Conservation (phyloP, 53 echinoderm and acorn worm genomes). For the Astropecten irregularis region DNA sequence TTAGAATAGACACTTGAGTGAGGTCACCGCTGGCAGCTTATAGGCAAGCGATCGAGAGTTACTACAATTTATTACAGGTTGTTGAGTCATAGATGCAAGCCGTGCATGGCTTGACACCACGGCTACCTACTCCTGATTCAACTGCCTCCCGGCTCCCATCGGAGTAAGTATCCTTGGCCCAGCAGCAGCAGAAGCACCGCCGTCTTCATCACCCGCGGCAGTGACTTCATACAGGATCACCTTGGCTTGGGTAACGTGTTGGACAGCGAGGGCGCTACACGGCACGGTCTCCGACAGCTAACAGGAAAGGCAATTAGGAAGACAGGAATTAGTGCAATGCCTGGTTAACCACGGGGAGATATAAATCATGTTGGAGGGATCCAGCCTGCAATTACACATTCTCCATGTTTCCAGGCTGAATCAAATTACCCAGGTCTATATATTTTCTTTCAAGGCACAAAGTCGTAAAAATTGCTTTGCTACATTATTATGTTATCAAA, state of each 20-base stretch:
- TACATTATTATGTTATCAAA: no score
- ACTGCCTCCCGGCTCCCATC: conserved; percentile 10
- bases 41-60: no score
- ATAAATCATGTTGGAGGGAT: neutral
- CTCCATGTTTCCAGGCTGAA: no score
- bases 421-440: no score
- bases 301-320: conserved; percentile 14
- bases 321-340: neutral
- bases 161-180: neutral
- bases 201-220: neutral
- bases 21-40: no score
- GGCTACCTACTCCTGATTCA: conserved; percentile 18
- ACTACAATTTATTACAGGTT: no score
- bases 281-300: conserved; percentile 20
- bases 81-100: no score
- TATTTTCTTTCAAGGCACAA: no score
- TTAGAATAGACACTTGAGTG: no score
- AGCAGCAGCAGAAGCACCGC: neutral
- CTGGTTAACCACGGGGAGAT: neutral
- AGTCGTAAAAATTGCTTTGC: no score
- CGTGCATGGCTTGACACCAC: no score
- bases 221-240: conserved; percentile 32
- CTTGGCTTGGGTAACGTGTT: conserved; percentile 36
- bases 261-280: conserved; percentile 38
- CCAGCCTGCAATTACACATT: neutral